Evolutionary conservation across 2,113 vertebrate species (phyloP).

Genomic region (Macquaria australasica): DNA sequence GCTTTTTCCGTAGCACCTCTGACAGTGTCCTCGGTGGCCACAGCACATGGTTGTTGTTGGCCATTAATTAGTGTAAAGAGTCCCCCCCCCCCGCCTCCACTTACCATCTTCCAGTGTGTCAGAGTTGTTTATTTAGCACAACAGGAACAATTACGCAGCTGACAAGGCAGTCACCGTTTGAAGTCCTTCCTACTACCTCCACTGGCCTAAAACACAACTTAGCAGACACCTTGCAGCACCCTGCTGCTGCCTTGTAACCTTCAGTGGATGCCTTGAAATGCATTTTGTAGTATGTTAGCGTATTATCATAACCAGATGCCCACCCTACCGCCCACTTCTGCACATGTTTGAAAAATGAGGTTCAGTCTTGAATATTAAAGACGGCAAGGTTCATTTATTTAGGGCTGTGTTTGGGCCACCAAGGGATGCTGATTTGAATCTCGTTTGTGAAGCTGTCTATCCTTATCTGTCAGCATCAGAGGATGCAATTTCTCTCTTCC

Average conservation of each 20-base stretch:
- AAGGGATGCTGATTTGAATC: conserved; percentile 79
- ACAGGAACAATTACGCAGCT: conserved; percentile 72
- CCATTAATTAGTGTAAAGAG: conserved; percentile 67
- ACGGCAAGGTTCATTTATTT: conserved; percentile 75
- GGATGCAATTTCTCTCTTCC: conserved; percentile 74
- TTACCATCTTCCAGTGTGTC: conserved; percentile 44
- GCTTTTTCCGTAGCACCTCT: conserved; percentile 35
- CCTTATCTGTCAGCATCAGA: conserved; percentile 81
- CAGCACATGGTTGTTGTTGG: conserved; percentile 56
- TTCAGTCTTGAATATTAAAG: conserved; percentile 69
- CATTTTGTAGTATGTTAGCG: conserved; percentile 61
- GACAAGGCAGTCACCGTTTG: conserved; percentile 49
- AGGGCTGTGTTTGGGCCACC: conserved; percentile 68
- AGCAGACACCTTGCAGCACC: conserved; percentile 44
- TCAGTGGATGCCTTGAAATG: conserved; percentile 65
- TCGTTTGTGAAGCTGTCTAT: conserved; percentile 83
- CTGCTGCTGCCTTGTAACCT: conserved; percentile 62
- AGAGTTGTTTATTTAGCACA: conserved; percentile 74
- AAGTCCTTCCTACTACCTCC: conserved; percentile 50
- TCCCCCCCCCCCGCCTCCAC: conserved; percentile 22
- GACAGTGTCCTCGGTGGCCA: conserved; percentile 41
- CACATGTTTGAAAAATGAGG: conserved; percentile 58
- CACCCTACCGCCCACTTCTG: conserved; percentile 58
- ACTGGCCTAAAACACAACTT: conserved; percentile 34
- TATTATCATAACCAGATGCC: conserved; percentile 73